Conservation (phyloP, 2,113 vertebrate species). For the Callipepla squamata region DNA sequence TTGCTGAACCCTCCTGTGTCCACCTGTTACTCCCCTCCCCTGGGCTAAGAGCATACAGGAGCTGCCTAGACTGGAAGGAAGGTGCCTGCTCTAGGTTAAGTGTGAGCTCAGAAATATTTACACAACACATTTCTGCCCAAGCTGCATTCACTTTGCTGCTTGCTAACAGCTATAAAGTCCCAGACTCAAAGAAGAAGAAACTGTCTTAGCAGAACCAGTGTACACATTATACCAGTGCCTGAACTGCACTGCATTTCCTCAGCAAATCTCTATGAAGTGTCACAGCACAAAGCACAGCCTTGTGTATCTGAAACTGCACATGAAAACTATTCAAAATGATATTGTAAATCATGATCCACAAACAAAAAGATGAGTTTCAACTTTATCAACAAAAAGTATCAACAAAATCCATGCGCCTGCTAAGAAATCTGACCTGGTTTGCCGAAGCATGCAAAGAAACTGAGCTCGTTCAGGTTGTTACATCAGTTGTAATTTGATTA, state of each 20-base stretch:
- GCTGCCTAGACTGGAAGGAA: neutral
- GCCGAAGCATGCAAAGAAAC: neutral
- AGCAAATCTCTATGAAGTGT: neutral
- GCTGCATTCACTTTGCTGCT: neutral
- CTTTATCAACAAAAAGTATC: neutral
- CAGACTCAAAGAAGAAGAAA: neutral
- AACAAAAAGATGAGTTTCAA: neutral
- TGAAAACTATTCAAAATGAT: neutral
- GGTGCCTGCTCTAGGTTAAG: neutral
- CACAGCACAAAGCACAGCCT: neutral
- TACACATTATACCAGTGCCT: neutral
- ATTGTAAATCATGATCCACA: neutral
- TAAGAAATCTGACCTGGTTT: neutral
- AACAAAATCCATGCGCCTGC: neutral
- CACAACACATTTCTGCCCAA: neutral
- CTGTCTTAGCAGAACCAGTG: neutral
- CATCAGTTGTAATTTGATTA: neutral
- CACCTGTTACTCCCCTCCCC: neutral
- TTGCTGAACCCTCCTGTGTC: neutral
- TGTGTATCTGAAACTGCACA: neutral
- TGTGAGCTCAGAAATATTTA: neutral
- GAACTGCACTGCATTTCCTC: neutral
- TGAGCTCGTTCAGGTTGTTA: neutral
- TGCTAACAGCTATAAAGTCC: neutral
- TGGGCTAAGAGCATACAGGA: neutral